These are phyloP conservation scores for Aphelenchoides bicaudatus DNA, from an alignment of 2,888 invertebrate genomes.

Conservation along the genomic window DNA sequence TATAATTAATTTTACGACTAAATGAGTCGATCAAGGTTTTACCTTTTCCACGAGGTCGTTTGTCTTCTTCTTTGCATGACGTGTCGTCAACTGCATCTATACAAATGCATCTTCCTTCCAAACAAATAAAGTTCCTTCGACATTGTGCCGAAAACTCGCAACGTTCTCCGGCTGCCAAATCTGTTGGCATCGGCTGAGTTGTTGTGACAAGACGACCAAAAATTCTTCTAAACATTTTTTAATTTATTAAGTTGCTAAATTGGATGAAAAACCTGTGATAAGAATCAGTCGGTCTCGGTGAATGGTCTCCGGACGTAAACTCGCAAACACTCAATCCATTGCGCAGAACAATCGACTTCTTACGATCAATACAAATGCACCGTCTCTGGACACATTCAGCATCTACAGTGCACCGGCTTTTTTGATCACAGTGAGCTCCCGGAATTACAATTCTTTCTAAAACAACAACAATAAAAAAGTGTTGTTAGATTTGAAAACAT, in stretches of 20 bases:
- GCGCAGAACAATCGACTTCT: slow-evolving; percentile 11
- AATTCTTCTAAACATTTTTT: no score
- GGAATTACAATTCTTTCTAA: slow-evolving; percentile 18
- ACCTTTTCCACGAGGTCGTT: no score
- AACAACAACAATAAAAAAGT: neutral
- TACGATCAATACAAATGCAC: slow-evolving; percentile 32
- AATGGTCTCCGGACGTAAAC: neutral
- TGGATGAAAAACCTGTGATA: no score
- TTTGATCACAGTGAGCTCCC: slow-evolving; percentile 22
- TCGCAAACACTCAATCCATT: slow-evolving; percentile 7
- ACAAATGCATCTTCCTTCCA: slow-evolving; percentile 44
- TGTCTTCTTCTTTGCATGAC: slow-evolving; percentile 13
- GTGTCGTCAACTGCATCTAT: slow-evolving; percentile 19
- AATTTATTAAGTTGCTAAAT: no score
- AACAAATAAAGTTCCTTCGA: slow-evolving; percentile 34
- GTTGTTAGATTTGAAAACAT: neutral
- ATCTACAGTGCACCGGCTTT: slow-evolving; percentile 32
- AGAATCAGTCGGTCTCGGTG: neutral
- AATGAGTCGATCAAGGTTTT: no score
- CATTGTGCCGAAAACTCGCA: slow-evolving; percentile 18
- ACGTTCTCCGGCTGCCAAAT: neutral
- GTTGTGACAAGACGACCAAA: no score
- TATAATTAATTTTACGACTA: no score
- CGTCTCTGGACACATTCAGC: slow-evolving; percentile 43
- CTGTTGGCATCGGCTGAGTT: slow-evolving; percentile 6